Evolutionary conservation across 2,113 vertebrate genomes (phyloP), one percentile per base, ranked within the genome.

Genomic region (Coturnix japonica): DNA sequence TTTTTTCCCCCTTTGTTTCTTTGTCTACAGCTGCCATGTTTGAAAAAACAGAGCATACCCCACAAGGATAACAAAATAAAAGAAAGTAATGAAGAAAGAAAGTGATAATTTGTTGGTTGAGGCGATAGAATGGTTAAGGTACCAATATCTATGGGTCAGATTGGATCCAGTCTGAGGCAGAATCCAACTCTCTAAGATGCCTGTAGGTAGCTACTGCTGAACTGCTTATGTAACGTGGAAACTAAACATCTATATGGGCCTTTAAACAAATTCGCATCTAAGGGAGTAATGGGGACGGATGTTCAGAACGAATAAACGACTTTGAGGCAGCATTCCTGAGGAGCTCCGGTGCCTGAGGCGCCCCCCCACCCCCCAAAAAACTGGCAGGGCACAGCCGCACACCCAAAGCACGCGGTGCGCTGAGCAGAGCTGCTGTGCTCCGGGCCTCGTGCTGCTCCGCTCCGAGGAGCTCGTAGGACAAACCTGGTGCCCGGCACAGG

Each of bases 391-490:
- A 2, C 51, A 19, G 20, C 1, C 0, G 46, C 66, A 47, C 51
- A 7, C 31, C 7, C 2, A 3, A 56, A 9, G 30, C 54, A 11
- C 16, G 15, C 47, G 13, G 47, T 26, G 26, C 30, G 51, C 51
- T 53, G 15, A 53, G 51, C 51, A 53, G 51, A 28, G 8, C 18
- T 3, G 21, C 3, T 21, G 20, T 35, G 37, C 12, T 4, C 7
- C 1, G 7, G 9, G 4, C 22, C 44, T 5, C 3, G 20, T 3
- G 72, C 9, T 18, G 4, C 8, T 3, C 0, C 60, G 4, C 13
- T 19, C 14, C 8, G 16, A 1, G 1, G 3, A 3, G 10, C 8
- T 5, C 12, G 0, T 3, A 6, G 16, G 6, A 6, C 15, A n/a
- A 10, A 5, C 33, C 47, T 2, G 23, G 0, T 1, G 7, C n/a